A percentile compares a stretch with the other conserved stretches of the same genome.
Conservation (phyloP, 2,797 vertebrate genomes). For the Hemibagrus guttatus region DNA sequence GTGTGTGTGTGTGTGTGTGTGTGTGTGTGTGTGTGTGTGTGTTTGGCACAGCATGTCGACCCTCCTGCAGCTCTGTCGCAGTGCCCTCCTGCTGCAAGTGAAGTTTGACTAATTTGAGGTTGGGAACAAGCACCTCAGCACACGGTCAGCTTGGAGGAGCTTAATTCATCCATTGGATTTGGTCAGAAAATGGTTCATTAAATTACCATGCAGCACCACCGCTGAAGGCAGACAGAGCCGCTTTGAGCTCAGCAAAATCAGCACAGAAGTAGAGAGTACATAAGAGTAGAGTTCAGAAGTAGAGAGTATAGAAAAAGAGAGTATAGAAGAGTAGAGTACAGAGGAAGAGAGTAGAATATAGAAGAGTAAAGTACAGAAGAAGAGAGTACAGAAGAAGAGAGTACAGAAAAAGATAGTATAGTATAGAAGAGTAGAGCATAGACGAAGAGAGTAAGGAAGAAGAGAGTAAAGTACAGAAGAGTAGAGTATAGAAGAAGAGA, state of each 20-base stretch:
- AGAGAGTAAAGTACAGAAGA: too few species aligned
- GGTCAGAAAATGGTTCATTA: conserved; percentile 41
- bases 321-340: too few species aligned
- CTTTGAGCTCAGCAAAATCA: background rate
- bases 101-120: conserved; percentile 47
- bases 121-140: conserved; percentile 21
- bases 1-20: conserved; percentile 22
- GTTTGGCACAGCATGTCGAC: background rate
- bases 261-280: too few species aligned
- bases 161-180: conserved; percentile 38
- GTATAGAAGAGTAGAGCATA: too few species aligned
- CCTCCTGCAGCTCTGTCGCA: conserved; percentile 32
- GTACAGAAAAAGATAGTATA: too few species aligned
- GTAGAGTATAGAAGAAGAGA: too few species aligned
- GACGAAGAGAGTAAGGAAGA: too few species aligned
- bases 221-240: conserved; percentile 15
- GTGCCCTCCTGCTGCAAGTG: conserved; percentile 40
- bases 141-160: conserved; percentile 19
- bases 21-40: conserved; percentile 1
- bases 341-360: too few species aligned
- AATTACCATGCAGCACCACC: conserved; percentile 24
- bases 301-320: too few species aligned
- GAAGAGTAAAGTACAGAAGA: too few species aligned
- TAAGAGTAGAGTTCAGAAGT: too few species aligned
- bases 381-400: too few species aligned